Percentiles rank a stretch among this genome's conserved stretches.
Conservation (phyloP, 1,140 invertebrate genomes). For the Riptortus pedestris region DNA sequence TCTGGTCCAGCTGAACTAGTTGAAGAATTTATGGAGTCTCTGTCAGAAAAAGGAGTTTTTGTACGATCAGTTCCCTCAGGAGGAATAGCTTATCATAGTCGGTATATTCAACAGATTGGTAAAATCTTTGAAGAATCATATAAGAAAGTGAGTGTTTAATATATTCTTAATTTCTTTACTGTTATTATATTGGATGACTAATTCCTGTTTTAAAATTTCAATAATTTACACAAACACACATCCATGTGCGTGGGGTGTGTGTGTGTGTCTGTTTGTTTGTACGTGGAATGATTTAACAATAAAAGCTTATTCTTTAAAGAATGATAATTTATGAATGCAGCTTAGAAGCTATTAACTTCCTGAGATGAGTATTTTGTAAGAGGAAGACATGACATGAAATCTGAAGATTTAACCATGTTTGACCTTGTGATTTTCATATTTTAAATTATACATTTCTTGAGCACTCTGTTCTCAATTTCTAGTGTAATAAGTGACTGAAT, state of each 20-base stretch:
- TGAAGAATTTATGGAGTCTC: constrained; percentile 36
- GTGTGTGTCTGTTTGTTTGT: background rate
- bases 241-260: background rate
- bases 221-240: background rate
- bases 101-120: constrained; percentile 58
- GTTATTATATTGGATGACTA: background rate
- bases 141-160: background rate
- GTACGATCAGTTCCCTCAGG: constrained; percentile 56
- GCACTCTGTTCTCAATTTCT: background rate
- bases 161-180: background rate
- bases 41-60: constrained; percentile 63
- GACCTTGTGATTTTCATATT: background rate
- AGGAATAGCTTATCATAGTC: constrained; percentile 65
- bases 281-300: background rate
- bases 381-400: background rate
- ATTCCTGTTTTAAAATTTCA: background rate
- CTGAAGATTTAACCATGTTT: background rate
- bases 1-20: constrained; percentile 51
- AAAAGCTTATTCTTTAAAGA: background rate
- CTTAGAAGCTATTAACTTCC: no score
- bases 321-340: no score
- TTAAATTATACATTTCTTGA: background rate
- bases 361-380: no score
- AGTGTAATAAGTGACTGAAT: background rate
- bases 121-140: background rate